These are phyloP conservation scores for Momotus momota DNA, from an alignment of 2,797 vertebrate species.

Conservation along the genomic window DNA sequence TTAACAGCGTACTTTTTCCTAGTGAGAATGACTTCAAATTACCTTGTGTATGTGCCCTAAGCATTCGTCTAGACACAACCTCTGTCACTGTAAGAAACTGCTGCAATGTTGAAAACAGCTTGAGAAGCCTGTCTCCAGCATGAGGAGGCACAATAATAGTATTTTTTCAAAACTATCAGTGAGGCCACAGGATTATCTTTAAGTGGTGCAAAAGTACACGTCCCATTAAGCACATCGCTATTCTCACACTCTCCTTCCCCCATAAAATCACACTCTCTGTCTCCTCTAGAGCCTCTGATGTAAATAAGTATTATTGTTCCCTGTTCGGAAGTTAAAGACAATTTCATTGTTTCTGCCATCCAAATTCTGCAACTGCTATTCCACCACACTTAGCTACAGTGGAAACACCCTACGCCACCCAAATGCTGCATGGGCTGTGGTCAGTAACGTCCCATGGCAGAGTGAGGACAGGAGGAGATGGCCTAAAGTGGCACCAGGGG, in stretches of 20 bases:
- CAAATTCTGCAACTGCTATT: not conserved
- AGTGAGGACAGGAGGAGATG: not conserved
- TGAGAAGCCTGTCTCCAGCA: not conserved
- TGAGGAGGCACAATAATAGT: fast-evolving
- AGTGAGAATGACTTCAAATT: not conserved
- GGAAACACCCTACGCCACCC: not conserved
- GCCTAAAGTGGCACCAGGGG: not conserved
- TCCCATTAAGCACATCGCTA: not conserved
- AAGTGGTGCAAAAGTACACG: not conserved
- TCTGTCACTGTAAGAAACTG: not conserved
- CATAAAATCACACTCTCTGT: not conserved
- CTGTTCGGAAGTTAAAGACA: not conserved
- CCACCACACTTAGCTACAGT: not conserved
- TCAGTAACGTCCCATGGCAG: not conserved
- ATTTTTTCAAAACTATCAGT: not conserved
- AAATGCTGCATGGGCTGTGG: not conserved
- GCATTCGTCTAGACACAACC: not conserved
- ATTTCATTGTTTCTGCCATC: not conserved
- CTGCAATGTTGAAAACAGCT: not conserved
- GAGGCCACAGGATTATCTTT: not conserved
- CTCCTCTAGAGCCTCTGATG: not conserved
- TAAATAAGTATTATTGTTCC: not conserved
- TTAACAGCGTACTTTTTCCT: not conserved
- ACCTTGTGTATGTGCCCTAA: not conserved
- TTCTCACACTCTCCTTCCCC: not conserved